Evolutionary conservation across 2,113 vertebrate species (phyloP), one percentile per base, ranked within the genome.

Genomic region (Geothlypis trichas): DNA sequence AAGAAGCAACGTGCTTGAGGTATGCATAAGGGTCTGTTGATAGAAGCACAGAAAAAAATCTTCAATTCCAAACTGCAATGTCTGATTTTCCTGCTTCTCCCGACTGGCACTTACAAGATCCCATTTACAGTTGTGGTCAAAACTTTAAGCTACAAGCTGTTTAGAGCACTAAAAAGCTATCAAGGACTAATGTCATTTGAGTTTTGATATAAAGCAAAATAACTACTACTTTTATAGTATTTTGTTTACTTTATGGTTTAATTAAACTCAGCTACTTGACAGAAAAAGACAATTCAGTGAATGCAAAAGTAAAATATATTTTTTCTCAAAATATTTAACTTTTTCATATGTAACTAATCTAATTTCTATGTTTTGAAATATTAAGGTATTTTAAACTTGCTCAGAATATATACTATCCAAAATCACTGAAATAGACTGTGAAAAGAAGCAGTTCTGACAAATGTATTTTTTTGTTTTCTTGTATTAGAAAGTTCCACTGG

Each of bases 91-190:
- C 13, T 54, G 2, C 33, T 58, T 39, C 20, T 63, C 13, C 10
- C 0, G 0, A 39, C 0, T 52, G 24, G 2, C 7, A 22, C 67
- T 67, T 89, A 44, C 6, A 72, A 78, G 15, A 63, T 59, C 15
- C 35, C 7, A 57, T 57, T 47, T 73, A 77, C 15, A 89, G 8
- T 23, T 52, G 9, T 61, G 54, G 8, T 61, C 16, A 77, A 80
- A 76, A 47, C 8, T 57, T 76, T 35, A n/a, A 67, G 5, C 17
- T 46, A 20, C 15, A 88, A n/a, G 4, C 5, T 19, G 7, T 57
- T 73, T 55, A 35, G 33, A 42, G 18, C 27, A 52, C 18, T 76
- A 44, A 63, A 67, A 18, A 55, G 14, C 14, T 62, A 10, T 68
- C 17, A 59, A 9, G 7, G 39, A 55, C 22, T 33, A n/a, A 61